Conservation (phyloP, 2,797 vertebrate genomes). For the Paratrypauchen microcephalus region DNA sequence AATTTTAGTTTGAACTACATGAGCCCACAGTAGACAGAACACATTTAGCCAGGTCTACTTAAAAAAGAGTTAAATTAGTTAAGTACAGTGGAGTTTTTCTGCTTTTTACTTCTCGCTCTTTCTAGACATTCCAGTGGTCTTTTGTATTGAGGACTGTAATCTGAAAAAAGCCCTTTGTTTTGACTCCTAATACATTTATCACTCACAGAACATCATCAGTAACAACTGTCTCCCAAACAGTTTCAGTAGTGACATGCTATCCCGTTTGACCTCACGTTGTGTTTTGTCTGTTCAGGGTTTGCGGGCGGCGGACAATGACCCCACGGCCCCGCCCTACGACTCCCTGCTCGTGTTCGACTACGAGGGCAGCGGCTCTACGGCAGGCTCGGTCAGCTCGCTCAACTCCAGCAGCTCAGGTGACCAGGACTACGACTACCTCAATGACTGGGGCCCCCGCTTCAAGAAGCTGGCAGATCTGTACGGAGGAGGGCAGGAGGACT, state of each 20-base stretch:
- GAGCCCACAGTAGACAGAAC: no score
- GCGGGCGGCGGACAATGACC: constrained; percentile 94
- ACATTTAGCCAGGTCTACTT: no score
- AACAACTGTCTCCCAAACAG: no score
- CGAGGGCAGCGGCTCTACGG: constrained; percentile 94
- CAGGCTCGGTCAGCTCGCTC: constrained; percentile 95
- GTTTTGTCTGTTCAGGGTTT: constrained; percentile 80
- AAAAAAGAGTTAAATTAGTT: no score
- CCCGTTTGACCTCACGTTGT: not conserved
- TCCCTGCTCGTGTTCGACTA: constrained; percentile 97
- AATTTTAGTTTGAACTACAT: no score
- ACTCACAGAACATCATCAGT: no score
- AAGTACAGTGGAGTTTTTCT: no score
- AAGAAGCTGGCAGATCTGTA: constrained; percentile 99
- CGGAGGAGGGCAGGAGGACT: constrained; percentile 92
- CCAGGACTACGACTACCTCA: constrained; percentile 98
- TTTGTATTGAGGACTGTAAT: no score
- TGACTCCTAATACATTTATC: no score
- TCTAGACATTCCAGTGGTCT: no score
- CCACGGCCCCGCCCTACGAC: constrained; percentile 95
- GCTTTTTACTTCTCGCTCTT: no score
- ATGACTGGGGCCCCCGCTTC: constrained; percentile 98
- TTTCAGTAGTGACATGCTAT: not conserved
- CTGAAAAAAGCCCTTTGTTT: no score
- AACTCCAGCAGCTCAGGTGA: constrained; percentile 94